Conservation (phyloP, 2,797 vertebrate species). For the Amniataba percoides region DNA sequence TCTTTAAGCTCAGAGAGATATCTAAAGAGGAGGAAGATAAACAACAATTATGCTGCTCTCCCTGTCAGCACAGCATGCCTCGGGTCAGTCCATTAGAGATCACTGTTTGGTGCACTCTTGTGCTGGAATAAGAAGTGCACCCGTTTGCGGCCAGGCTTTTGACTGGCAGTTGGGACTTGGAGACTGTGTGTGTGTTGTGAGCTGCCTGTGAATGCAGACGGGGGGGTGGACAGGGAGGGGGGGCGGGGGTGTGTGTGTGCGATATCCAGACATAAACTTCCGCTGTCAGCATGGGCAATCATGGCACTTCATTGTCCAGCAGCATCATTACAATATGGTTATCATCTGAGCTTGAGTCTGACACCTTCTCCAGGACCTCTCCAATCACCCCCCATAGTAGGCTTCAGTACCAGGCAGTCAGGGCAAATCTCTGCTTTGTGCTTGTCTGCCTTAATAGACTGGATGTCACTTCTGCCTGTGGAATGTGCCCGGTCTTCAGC, state of each 20-base stretch:
- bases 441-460: slow-evolving; percentile 99
- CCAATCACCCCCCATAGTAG: slow-evolving; percentile 97
- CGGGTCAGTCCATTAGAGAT: slow-evolving; percentile 87
- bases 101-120: slow-evolving; percentile 83
- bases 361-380: slow-evolving; percentile 98
- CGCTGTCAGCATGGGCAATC: slow-evolving; percentile 91
- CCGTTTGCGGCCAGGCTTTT: slow-evolving; percentile 83
- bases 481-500: slow-evolving; percentile 98
- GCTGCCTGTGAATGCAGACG: slow-evolving; percentile 77
- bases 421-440: slow-evolving; percentile 99
- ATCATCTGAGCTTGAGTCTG: slow-evolving; percentile 98
- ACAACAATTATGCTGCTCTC: slow-evolving; percentile 85
- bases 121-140: slow-evolving; percentile 85
- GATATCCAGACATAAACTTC: slow-evolving; percentile 89
- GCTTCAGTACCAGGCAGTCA: slow-evolving; percentile 96
- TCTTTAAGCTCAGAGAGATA: slow-evolving; percentile 82
- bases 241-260: too few relatives aligned
- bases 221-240: slow-evolving; percentile 7
- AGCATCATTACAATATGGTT: slow-evolving; percentile 99
- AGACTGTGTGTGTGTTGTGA: slow-evolving; percentile 83
- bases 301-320: slow-evolving; percentile 98
- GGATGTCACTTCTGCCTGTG: slow-evolving; percentile 99
- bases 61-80: slow-evolving; percentile 81
- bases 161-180: slow-evolving; percentile 90
- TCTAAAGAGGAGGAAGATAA: slow-evolving; percentile 82